phyloP scores from a whole-genome alignment of 1,140 invertebrate genomes.

The Zaprionus lachaisei region DNA sequence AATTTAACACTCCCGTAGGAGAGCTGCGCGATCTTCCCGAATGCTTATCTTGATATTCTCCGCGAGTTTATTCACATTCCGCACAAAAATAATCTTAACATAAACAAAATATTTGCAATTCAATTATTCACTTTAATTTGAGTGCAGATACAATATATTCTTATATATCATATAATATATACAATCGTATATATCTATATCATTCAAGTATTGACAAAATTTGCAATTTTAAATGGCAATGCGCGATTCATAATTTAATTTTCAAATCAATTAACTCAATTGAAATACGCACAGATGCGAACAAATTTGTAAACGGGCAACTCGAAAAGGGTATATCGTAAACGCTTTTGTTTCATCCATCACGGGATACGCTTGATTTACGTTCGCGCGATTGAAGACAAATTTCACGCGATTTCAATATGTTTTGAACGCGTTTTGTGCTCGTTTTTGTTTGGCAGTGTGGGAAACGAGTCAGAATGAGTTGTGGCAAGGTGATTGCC shows the following conservation, averaged over 20 bases:
- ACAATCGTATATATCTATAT: neutral
- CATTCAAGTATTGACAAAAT: neutral
- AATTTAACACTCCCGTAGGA: neutral
- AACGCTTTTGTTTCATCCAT: neutral
- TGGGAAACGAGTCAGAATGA: neutral
- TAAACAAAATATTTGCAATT: constrained; percentile 24
- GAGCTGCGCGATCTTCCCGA: neutral
- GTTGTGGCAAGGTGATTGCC: neutral
- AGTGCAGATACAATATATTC: neutral
- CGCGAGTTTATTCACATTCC: constrained; percentile 36
- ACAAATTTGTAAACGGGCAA: neutral
- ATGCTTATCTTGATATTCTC: neutral
- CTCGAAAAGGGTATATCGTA: neutral
- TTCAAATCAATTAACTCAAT: constrained; percentile 31
- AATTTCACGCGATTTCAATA: neutral
- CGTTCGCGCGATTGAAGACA: neutral
- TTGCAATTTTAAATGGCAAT: constrained; percentile 28
- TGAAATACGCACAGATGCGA: neutral
- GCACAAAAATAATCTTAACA: neutral
- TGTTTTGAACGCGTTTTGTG: neutral
- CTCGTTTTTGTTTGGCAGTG: neutral
- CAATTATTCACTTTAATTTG: constrained; percentile 27
- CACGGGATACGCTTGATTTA: neutral
- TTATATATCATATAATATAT: neutral
- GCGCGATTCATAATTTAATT: constrained; percentile 27